Percentiles rank a stretch among this genome's conserved stretches.
Conservation (phyloP, 2,888 invertebrate species). For the Pasiphila rectangulata region DNA sequence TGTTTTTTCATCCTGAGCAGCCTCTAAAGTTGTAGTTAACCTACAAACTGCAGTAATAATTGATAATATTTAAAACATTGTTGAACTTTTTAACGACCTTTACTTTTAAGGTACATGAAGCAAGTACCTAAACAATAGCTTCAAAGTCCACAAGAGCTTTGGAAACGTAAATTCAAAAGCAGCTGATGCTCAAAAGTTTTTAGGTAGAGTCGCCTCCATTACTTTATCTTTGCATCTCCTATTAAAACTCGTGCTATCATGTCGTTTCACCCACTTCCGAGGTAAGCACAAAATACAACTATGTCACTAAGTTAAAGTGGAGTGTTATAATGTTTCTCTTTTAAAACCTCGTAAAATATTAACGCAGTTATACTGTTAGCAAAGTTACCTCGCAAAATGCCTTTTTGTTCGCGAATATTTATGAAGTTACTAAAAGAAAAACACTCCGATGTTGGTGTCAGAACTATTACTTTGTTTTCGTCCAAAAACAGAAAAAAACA, state of each 20-base stretch:
- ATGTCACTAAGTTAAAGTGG: conserved; percentile 35
- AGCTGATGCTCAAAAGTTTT: conserved; percentile 4
- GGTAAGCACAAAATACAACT: conserved; percentile 32
- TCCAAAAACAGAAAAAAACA: neutral
- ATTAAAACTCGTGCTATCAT: conserved; percentile 35
- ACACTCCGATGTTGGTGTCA: neutral
- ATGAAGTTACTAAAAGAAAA: neutral
- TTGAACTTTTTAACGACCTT: too few species aligned
- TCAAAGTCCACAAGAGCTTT: neutral
- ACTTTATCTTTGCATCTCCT: conserved; percentile 18
- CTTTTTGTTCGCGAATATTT: conserved; percentile 7
- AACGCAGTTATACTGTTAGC: conserved; percentile 18
- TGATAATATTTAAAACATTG: too few species aligned
- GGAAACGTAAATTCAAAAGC: neutral
- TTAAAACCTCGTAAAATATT: conserved; percentile 32
- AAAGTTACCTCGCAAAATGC: conserved; percentile 16
- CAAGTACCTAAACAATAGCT: too few species aligned
- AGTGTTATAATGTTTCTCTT: conserved; percentile 35
- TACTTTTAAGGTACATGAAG: too few species aligned
- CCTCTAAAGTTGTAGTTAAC: too few species aligned
- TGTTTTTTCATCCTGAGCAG: too few species aligned
- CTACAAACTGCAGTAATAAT: too few species aligned
- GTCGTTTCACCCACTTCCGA: conserved; percentile 35
- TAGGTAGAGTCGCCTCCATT: conserved; percentile 21
- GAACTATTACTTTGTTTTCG: too few species aligned